Base-by-base conservation (phyloP, 2,113 vertebrate species). In the Genyomyrus donnyi region DNA sequence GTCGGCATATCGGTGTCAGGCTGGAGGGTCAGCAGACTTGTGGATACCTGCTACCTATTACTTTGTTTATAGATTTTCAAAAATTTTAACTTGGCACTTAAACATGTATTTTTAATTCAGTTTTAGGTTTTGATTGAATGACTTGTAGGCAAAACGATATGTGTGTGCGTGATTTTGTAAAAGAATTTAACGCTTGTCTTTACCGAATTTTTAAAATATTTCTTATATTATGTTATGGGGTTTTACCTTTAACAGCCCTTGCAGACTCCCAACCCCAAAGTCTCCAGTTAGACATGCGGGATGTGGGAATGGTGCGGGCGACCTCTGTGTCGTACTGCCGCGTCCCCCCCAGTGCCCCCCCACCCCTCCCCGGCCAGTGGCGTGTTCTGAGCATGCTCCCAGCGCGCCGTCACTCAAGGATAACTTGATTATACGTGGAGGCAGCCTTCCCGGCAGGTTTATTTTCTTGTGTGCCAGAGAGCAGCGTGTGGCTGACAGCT, bases 371-470 rank as follows among this genome's bases (percentile, higher is more conserved):
- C 1, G 39, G 35, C 1, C 74, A 80, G 74, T 19, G 74, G 39
- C 8, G 50, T 39, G 50, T 27, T 56, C 49, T 35, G 85, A 90
- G 89, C 83, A 86, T 90, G 89, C 89, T 85, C 89, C 42, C 27
- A 62, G 87, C 39, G 42, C 31, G 0, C 56, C 11, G 15, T 24
- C 42, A 27, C 80, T 84, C 11, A n/a, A 31, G 42, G 52, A 90
- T 90, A 90, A 90, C 86, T 88, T 87, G 84, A 88, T 90, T 90
- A 62, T 6, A 66, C 58, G 35, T 88, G 85, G 85, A 74, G 85
- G 89, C 85, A 77, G 85, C 62, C 89, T 62, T 27, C 42, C 85
- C 85, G 21, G 85, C 56, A 48, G 49, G 58, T 80, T 88, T 90
- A 52, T 88, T 87, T 87, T 88, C 74, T 48, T 45, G 53, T 90